These are phyloP conservation scores for Phrynocephalus forsythii DNA, from an alignment of 2,797 vertebrate genomes.

Conservation along the genomic window DNA sequence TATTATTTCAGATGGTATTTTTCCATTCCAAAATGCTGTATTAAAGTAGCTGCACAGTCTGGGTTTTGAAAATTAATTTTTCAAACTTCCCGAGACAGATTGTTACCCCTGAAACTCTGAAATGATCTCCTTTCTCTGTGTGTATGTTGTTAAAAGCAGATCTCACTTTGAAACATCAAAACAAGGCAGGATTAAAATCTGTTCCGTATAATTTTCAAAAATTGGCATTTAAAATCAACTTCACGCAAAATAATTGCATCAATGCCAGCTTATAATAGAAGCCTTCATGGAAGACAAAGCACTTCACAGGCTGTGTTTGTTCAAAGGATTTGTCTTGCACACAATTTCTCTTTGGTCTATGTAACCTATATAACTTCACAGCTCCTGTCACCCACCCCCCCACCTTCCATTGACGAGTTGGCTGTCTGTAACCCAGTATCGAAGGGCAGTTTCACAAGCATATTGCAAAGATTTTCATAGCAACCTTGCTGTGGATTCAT, in stretches of 20 bases:
- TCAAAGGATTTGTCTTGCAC: constrained; percentile 45
- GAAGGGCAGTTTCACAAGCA: constrained; percentile 56
- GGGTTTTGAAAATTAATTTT: constrained; percentile 15
- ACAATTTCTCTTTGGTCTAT: constrained; percentile 53
- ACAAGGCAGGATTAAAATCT: constrained; percentile 22
- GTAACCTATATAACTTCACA: constrained; percentile 36
- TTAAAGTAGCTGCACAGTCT: not conserved
- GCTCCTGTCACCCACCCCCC: not conserved
- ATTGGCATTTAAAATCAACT: constrained; percentile 45
- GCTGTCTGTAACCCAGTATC: constrained; percentile 61
- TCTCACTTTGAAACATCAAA: constrained; percentile 32
- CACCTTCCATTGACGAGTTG: constrained; percentile 54
- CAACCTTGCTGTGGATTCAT: constrained; percentile 51
- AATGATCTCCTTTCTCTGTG: constrained; percentile 7
- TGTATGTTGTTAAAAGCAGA: not conserved
- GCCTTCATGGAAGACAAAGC: constrained; percentile 43
- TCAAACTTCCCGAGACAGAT: not conserved
- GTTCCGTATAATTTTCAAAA: not conserved
- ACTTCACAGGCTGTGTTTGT: constrained; percentile 29
- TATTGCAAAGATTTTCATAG: constrained; percentile 67
- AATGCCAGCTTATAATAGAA: constrained; percentile 31
- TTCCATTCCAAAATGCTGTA: constrained; percentile 35
- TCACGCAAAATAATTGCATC: constrained; percentile 25
- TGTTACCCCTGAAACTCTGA: not conserved
- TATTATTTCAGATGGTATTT: not conserved